Evolutionary conservation across 2,113 vertebrate genomes (phyloP), one percentile per base, ranked within the genome.

Genomic region (Galemys pyrenaicus): DNA sequence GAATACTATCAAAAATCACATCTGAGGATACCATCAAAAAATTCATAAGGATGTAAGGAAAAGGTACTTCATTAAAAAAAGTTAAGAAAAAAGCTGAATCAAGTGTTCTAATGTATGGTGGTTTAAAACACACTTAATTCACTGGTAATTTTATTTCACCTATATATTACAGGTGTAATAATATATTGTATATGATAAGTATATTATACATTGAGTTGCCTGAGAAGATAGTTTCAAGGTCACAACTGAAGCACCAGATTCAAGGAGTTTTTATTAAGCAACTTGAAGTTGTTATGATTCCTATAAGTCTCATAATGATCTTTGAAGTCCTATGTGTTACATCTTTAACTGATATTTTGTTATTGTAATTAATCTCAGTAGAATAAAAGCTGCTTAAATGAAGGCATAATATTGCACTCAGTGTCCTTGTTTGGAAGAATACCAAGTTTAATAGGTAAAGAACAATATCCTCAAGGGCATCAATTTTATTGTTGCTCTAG

Each of bases 101-200:
- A 85, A 82, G 82, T 86, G 1, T 92, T 86, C 89, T 89, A 93
- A 89, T 83, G 9, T 73, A 32, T 86, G 49, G n/a, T 87, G 37
- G 80, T 79, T 79, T 92, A 56, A 95, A 97, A 85, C 89, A n/a
- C 90, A 87, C 90, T 92, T 67, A 89, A 84, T 89, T 93, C 73
- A 65, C n/a, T 58, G 26, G 30, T 92, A 80, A 92, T 92, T 95
- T 67, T 71, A 64, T 92, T 92, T 96, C 56, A 89, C 39, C 30
- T 56, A 56, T 56, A 56, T 56, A 56, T 56, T 56, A 56, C 20
- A 56, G 20, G 54, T 56, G n/a, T n/a, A n/a, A 22, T 56, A 56
- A 56, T 24, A 54, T 56, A 56, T 51, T 51, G 46, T 56, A 56
- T 56, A 19, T 54, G 9, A 22, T 56, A 56, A 56, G 20, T 56